Percentiles rank a stretch among this genome's conserved stretches.
These are phyloP conservation scores for Otus scops DNA, from an alignment of 2,797 vertebrate species.

Conservation along the genomic window DNA sequence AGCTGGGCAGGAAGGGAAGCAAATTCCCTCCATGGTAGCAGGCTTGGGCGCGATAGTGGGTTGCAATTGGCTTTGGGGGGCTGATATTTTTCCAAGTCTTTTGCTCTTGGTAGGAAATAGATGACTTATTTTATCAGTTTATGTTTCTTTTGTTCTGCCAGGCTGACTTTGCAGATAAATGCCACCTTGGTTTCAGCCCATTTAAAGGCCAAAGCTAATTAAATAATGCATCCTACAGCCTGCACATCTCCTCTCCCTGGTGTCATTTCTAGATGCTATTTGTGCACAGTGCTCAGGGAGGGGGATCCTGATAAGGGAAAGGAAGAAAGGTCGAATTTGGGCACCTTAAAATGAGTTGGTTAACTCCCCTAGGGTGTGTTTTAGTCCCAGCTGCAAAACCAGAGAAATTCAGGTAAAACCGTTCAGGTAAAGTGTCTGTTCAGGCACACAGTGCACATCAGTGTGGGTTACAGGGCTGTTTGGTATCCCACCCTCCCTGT, in stretches of 20 bases:
- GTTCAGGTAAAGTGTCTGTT: neutral
- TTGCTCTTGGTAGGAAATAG: neutral
- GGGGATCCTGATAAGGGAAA: neutral
- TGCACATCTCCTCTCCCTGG: neutral
- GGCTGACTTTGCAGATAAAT: neutral
- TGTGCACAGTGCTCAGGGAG: neutral
- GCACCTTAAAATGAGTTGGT: accelerated
- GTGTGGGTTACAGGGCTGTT: neutral
- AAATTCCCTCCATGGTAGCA: neutral
- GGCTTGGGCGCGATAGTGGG: neutral
- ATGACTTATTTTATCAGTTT: neutral
- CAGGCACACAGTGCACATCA: accelerated
- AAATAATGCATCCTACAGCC: neutral
- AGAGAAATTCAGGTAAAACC: neutral
- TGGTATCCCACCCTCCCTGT: neutral
- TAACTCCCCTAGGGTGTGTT: neutral
- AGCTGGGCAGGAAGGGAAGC: slow-evolving; percentile 51
- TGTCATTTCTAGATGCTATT: neutral
- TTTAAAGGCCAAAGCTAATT: slow-evolving; percentile 35
- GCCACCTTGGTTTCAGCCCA: neutral
- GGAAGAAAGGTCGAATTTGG: neutral
- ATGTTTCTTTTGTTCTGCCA: neutral
- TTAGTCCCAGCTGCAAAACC: neutral
- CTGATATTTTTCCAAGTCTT: neutral
- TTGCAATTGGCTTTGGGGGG: neutral